Base-by-base conservation (phyloP, 2,797 vertebrate genomes). In the Thripadectes ignobilis region DNA sequence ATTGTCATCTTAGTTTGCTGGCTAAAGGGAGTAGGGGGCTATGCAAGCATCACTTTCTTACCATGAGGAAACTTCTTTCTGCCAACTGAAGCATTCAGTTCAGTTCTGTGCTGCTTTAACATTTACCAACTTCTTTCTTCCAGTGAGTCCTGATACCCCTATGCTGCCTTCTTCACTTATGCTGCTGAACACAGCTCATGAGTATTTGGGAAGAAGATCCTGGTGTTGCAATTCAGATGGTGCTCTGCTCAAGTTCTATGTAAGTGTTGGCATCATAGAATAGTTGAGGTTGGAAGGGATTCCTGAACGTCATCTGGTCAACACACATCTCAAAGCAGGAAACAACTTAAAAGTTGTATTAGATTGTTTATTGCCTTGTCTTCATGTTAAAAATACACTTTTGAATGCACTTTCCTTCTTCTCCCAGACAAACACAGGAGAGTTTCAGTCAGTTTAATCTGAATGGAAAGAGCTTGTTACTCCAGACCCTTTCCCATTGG, bases 171-270 rank as follows among this genome's bases (percentile, higher is more conserved):
- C 99, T 43, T 99, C 99, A 4, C 98, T 99, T 75, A 99, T 99
- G 99, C 98, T 99, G 66, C 98, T 99, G 81, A 99, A 99, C 96
- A 99, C 99, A 5, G 99, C 99, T 16, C 99, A 99, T 8, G 99
- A 99, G 92, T 99, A 98, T 95, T 98, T 99, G 90, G 99, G 99
- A 58, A 98, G 99, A 36, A 98, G 99, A 63, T 99, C 99, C 61
- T 98, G 99, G 98, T 99, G 99, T 93, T 99, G 99, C 97, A 99
- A 98, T 96, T 99, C 99, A 5, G 98, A 99, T 3, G 99, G 99
- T 8, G 98, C 99, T 23, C 98, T 99, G 57, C 98, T 99, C 54
- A 99, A 99, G 77, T 99, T 99, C 95, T 99, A 99, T 51, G 99
- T 99, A 94, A 99, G 99, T 98, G 75, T 67, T 75, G 32, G 18